phyloP scores from a whole-genome alignment of 2,888 invertebrate genomes.

The Mythimna vitellina region DNA sequence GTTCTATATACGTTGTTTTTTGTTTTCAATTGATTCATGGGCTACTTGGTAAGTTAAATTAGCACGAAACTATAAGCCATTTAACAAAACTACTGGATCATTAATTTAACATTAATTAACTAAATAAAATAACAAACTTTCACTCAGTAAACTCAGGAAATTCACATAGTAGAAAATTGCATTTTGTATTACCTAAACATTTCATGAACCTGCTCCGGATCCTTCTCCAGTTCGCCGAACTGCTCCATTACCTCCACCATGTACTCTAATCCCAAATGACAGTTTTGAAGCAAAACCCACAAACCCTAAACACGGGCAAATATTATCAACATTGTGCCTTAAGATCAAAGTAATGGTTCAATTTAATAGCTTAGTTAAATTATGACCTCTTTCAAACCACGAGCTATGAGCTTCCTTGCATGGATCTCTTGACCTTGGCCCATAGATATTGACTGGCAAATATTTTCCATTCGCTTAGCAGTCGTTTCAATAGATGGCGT shows the following conservation, averaged over 20 bases:
- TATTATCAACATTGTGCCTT: neutral
- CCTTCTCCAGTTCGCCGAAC: conserved; percentile 91
- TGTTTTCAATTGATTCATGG: neutral
- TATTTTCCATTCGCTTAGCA: conserved; percentile 93
- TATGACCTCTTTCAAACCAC: conserved; percentile 90
- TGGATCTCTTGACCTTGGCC: conserved; percentile 96
- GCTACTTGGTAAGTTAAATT: neutral
- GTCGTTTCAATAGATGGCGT: conserved; percentile 95
- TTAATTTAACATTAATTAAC: neutral
- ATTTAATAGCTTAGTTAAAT: neutral
- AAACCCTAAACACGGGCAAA: conserved; percentile 90
- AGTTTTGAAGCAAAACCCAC: conserved; percentile 97
- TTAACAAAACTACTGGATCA: too few species aligned
- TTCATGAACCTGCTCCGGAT: conserved; percentile 84
- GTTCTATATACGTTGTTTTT: neutral
- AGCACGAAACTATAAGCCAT: neutral
- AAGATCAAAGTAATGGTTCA: neutral
- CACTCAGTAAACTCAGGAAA: neutral
- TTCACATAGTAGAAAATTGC: neutral
- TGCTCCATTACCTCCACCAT: conserved; percentile 94
- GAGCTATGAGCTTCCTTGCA: conserved; percentile 93
- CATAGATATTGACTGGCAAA: conserved; percentile 94
- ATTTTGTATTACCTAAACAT: conserved; percentile 80
- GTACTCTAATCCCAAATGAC: conserved; percentile 96
- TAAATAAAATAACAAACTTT: neutral